Percentiles rank a stretch among this genome's conserved stretches.
Evolutionary conservation across 2,888 invertebrate species (phyloP).

Genomic region (Baronia brevicornis): DNA sequence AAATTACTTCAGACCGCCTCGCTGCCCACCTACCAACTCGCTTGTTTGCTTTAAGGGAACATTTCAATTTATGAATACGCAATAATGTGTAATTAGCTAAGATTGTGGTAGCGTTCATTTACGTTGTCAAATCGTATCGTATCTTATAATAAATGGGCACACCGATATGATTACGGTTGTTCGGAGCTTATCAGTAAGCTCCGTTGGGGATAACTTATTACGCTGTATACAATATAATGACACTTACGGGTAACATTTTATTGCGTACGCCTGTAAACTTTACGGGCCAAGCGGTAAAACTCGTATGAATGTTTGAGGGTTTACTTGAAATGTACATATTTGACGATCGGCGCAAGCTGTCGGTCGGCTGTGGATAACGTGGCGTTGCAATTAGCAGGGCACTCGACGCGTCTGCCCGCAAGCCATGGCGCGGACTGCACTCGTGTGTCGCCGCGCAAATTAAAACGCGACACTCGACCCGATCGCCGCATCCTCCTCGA

Average conservation of each 20-base stretch:
- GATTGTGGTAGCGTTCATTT: conserved; percentile 50
- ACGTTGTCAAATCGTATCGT: conserved; percentile 50
- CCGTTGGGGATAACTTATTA: conserved; percentile 51
- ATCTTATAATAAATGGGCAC: conserved; percentile 61
- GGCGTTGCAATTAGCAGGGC: conserved; percentile 69
- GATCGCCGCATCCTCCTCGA: conserved; percentile 56
- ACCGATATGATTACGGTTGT: conserved; percentile 64
- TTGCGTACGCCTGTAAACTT: conserved; percentile 16
- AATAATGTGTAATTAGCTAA: conserved; percentile 55
- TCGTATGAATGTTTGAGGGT: conserved; percentile 16
- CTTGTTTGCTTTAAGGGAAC: conserved; percentile 29
- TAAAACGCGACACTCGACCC: conserved; percentile 68
- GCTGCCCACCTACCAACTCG: conserved; percentile 31
- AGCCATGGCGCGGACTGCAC: conserved; percentile 57
- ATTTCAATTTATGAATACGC: conserved; percentile 34
- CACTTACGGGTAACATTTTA: conserved; percentile 33
- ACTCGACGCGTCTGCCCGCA: conserved; percentile 59
- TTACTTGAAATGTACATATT: conserved; percentile 35
- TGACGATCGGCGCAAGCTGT: conserved; percentile 35
- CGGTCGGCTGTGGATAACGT: conserved; percentile 42
- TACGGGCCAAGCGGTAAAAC: conserved; percentile 5
- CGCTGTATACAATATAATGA: conserved; percentile 22
- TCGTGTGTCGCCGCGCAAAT: conserved; percentile 72
- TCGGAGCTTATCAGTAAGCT: conserved; percentile 55
- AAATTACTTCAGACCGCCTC: conserved; percentile 66